phyloP scores from a whole-genome alignment of 1,140 invertebrate species.

The Pseudomyrmex sp. region DNA sequence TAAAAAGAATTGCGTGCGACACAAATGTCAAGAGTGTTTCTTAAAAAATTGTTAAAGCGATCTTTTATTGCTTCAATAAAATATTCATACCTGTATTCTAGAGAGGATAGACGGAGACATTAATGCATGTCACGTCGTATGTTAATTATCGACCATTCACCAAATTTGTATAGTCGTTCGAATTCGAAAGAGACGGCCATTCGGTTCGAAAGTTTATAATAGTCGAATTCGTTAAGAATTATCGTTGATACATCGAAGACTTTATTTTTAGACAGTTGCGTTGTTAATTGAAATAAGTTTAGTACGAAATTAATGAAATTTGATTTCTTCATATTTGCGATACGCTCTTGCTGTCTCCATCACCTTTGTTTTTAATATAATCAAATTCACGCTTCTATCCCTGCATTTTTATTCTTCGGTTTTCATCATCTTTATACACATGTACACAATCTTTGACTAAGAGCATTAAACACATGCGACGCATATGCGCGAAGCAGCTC shows the following conservation, averaged over 20 bases:
- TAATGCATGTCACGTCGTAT: conserved; percentile 12
- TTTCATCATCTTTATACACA: too few relatives aligned
- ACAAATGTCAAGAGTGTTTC: too few relatives aligned
- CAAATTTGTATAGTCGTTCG: conserved; percentile 3
- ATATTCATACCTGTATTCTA: background rate
- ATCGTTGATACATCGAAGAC: background rate
- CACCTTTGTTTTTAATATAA: too few relatives aligned
- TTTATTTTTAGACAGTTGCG: background rate
- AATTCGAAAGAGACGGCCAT: conserved; percentile 6
- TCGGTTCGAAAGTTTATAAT: background rate
- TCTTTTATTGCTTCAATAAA: background rate
- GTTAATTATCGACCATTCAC: conserved; percentile 36
- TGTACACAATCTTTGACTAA: too few relatives aligned
- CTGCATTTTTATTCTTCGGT: too few relatives aligned
- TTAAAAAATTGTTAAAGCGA: background rate
- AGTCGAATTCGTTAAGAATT: conserved; percentile 17
- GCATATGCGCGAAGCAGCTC: too few relatives aligned
- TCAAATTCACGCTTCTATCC: too few relatives aligned
- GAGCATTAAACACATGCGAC: too few relatives aligned
- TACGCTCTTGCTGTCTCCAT: too few relatives aligned
- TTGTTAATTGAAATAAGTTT: too few relatives aligned
- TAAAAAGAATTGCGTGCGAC: background rate
- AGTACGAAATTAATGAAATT: too few relatives aligned
- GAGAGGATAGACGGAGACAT: background rate
- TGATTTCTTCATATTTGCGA: too few relatives aligned